Conservation (phyloP, 2,797 vertebrate genomes). For the Lophius americanus region DNA sequence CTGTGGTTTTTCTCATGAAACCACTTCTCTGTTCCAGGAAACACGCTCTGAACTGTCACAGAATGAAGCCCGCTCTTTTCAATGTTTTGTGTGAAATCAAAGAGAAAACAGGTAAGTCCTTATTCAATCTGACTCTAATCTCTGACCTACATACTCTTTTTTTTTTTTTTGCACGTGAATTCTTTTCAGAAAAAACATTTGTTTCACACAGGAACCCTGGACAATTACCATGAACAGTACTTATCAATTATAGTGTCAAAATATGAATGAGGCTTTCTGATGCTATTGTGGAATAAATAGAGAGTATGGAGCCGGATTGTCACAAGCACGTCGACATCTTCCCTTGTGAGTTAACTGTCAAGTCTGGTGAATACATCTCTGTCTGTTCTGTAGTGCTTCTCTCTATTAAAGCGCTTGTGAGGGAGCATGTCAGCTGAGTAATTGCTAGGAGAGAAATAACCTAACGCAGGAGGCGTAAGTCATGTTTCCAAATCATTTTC, state of each 20-base stretch:
- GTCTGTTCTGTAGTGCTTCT: slow-evolving; percentile 63
- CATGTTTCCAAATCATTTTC: slow-evolving; percentile 64
- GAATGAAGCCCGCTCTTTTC: slow-evolving; percentile 99
- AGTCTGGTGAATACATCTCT: slow-evolving; percentile 65
- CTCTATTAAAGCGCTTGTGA: slow-evolving; percentile 68
- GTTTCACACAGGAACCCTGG: slow-evolving; percentile 58
- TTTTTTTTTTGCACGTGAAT: too few relatives aligned
- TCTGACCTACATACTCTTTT: slow-evolving; percentile 21
- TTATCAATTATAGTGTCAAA: slow-evolving; percentile 64
- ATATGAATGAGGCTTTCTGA: slow-evolving; percentile 58
- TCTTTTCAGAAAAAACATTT: slow-evolving; percentile 23
- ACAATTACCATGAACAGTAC: slow-evolving; percentile 57
- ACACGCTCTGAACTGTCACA: slow-evolving; percentile 98
- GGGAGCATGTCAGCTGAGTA: slow-evolving; percentile 66
- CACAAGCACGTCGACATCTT: slow-evolving; percentile 58
- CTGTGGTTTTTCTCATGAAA: slow-evolving; percentile 29
- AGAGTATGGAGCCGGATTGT: slow-evolving; percentile 63
- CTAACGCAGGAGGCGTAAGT: slow-evolving; percentile 61
- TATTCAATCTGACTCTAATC: slow-evolving; percentile 13
- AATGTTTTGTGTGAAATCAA: slow-evolving; percentile 99
- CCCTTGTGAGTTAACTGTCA: slow-evolving; percentile 72
- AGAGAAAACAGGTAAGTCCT: slow-evolving; percentile 94
- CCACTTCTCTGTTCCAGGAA: slow-evolving; percentile 86
- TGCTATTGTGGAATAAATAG: slow-evolving; percentile 58
- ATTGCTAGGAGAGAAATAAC: slow-evolving; percentile 73